Evolutionary conservation across 2,888 invertebrate genomes (phyloP), one percentile per base, ranked within the genome.

Genomic region (Sminthurides aquaticus): DNA sequence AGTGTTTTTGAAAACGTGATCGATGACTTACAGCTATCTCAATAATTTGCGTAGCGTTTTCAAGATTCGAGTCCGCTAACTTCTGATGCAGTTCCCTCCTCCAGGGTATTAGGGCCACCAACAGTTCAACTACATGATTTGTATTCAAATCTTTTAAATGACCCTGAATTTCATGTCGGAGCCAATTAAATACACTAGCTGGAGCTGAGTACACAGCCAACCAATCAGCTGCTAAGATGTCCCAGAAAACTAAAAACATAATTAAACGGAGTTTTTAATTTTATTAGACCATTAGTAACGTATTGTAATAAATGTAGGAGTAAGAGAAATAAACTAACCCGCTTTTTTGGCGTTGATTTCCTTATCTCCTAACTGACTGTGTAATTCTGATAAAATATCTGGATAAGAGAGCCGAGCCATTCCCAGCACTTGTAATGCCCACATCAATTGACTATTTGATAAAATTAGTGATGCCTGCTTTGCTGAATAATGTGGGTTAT

Each of bases 1-100:
- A n/a, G n/a, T n/a, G n/a, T n/a, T n/a, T n/a, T n/a, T n/a, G n/a
- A n/a, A n/a, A n/a, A n/a, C n/a, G n/a, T n/a, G n/a, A n/a, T n/a
- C n/a, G 43, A 11, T 34, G 15, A 34, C 66, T 62, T 18, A 60
- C 64, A 8, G 73, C 70, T 29, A 70, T 72, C 58, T 73, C 73
- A 63, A 71, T 74, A 8, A 71, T 67, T 57, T 71, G 68, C 1
- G 67, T 61, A 2, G 67, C 62, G 61, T 72, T 69, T 0, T 72
- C 65, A 34, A 66, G 67, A 20, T 25, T 22, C 24, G 69, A 67
- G 24, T 66, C 70, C 55, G 70, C 70, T 28, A 74, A 67, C 48
- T 73, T 74, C 20, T 67, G 57, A 18, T 69, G 71, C 1, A 73
- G 67, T 58, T 74, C 74, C 57, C 71, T 66, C 48, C 74, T 60